Percentiles rank a stretch among this genome's conserved stretches.
These are phyloP conservation scores for Aphelenchoides fujianensis DNA, from an alignment of 1,140 invertebrate species.

Conservation along the genomic window DNA sequence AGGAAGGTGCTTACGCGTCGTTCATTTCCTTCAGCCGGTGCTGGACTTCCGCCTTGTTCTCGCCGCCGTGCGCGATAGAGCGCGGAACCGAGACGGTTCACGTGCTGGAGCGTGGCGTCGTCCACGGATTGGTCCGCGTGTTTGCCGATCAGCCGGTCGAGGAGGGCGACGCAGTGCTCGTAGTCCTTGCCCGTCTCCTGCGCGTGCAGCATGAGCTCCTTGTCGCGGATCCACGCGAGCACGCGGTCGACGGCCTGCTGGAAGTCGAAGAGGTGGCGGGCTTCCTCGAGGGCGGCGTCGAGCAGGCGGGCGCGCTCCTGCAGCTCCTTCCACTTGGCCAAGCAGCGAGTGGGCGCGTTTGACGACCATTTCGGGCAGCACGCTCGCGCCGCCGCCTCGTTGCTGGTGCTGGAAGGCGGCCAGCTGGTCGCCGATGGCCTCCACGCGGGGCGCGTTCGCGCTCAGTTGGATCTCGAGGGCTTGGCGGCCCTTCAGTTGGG, in stretches of 20 bases:
- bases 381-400: neutral
- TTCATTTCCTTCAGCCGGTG: constrained; percentile 77
- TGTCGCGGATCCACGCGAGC: constrained; percentile 91
- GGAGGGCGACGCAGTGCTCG: constrained; percentile 84
- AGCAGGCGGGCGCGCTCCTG: constrained; percentile 70
- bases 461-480: constrained; percentile 90
- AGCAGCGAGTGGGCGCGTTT: constrained; percentile 28
- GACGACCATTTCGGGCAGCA: constrained; percentile 4
- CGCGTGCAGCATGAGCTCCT: constrained; percentile 88
- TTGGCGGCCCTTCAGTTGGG: constrained; percentile 91
- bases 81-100: constrained; percentile 84
- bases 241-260: constrained; percentile 92
- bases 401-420: constrained; percentile 19
- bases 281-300: constrained; percentile 87
- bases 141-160: constrained; percentile 85
- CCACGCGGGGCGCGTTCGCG: constrained; percentile 80
- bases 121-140: constrained; percentile 86
- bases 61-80: constrained; percentile 79
- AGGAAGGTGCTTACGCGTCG: constrained; percentile 72
- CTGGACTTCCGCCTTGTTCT: constrained; percentile 74
- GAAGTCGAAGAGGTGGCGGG: constrained; percentile 92
- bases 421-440: constrained; percentile 69
- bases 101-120: constrained; percentile 79
- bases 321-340: constrained; percentile 68
- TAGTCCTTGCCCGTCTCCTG: constrained; percentile 87